Base-by-base conservation (phyloP, 2,113 vertebrate species). In the Dascyllus trimaculatus region DNA sequence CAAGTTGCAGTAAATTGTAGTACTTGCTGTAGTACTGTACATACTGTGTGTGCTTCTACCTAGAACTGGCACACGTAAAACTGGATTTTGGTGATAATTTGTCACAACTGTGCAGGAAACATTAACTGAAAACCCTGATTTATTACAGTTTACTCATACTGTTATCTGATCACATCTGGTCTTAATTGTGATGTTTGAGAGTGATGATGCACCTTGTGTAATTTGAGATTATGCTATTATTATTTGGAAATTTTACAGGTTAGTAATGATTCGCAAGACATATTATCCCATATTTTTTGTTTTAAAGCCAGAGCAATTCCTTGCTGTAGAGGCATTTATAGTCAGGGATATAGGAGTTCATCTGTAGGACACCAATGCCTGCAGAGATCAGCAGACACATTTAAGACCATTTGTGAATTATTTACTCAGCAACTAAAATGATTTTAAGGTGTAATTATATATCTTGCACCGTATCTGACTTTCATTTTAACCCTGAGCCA, bases 1-100 rank as follows among this genome's bases (percentile, higher is more conserved):
- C 53, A 51, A 4, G 21, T 71, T n/a, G 18, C 46, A 54, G 54
- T 13, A 25, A 70, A 59, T 80, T 70, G 79, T 25, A 17, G 25
- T 35, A 24, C 22, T 17, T 58, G 22, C 29, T 29, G 29, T 29
- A 29, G 29, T 29, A 29, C 26, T 29, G 26, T 29, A 29, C 26
- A 3, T 29, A 18, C 32, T 67, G 29, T 51, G 29, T 51, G 48
- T 62, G 52, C n/a, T 43, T 49, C 32, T 53, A 32, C 15, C 24
- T 19, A 3, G 15, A 40, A 52, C 9, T 58, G 38, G 58, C 26
- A 15, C 53, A 7, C 17, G 18, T 19, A 17, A 69, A 35, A 17
- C 9, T 38, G 46, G 25, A 29, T 29, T 29, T 46, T n/a, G 40
- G 22, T 49, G 68, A 67, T 29, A n/a, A 46, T 35, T 8, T 2